Evolutionary conservation across 1,140 invertebrate species (phyloP).

Genomic region (Drosophila setifemur): DNA sequence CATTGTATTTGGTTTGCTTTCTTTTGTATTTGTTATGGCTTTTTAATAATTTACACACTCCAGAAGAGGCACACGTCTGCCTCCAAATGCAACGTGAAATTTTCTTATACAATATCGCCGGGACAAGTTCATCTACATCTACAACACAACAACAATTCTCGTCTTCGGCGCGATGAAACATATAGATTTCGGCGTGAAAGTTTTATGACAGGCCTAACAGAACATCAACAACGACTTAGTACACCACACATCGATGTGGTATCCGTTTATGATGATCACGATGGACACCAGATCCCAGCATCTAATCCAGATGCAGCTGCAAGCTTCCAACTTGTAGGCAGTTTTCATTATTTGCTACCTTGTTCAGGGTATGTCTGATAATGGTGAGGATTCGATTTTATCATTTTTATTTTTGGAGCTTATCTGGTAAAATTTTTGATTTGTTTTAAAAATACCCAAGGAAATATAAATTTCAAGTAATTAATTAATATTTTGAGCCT

Average conservation of each 20-base stretch:
- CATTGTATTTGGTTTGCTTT: slow-evolving; percentile 75
- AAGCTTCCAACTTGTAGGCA: slow-evolving; percentile 45
- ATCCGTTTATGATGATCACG: slow-evolving; percentile 62
- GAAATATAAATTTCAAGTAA: too few species aligned
- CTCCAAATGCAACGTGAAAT: slow-evolving; percentile 56
- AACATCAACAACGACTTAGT: slow-evolving; percentile 11
- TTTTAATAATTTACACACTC: slow-evolving; percentile 67
- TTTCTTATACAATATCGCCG: slow-evolving; percentile 62
- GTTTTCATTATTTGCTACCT: slow-evolving; percentile 29
- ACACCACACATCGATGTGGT: slow-evolving; percentile 1
- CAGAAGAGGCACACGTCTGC: slow-evolving; percentile 24
- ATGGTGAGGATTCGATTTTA: too few species aligned
- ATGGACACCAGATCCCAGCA: slow-evolving; percentile 37
- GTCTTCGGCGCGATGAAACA: slow-evolving; percentile 59
- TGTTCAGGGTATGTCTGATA: not conserved
- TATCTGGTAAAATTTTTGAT: too few species aligned
- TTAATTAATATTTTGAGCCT: too few species aligned
- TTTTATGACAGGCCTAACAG: slow-evolving; percentile 66
- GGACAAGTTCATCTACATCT: slow-evolving; percentile 10
- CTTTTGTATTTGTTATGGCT: slow-evolving; percentile 63
- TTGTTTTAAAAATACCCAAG: too few species aligned
- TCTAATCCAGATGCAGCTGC: slow-evolving; percentile 71
- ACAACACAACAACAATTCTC: slow-evolving; percentile 38
- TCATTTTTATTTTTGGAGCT: too few species aligned
- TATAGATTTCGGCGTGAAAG: slow-evolving; percentile 76